Evolutionary conservation across 2,888 invertebrate genomes (phyloP).

Genomic region (Chorisops tibialis): DNA sequence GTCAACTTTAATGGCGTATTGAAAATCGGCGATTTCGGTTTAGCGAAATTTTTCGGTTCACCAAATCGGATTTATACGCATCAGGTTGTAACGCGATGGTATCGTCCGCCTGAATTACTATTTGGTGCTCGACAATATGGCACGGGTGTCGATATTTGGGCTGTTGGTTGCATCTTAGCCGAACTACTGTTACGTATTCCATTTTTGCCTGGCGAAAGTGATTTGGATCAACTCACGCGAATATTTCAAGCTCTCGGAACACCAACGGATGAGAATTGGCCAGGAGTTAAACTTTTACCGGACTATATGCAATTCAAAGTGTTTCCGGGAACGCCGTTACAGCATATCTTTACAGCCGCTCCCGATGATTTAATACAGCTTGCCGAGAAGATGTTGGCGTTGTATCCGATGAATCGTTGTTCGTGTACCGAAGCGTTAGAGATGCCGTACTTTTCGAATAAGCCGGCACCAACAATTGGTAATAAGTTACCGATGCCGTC

Average conservation of each 20-base stretch:
- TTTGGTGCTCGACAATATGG: conserved; percentile 95
- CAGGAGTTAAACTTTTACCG: conserved; percentile 73
- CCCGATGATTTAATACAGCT: conserved; percentile 85
- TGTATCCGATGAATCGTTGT: conserved; percentile 80
- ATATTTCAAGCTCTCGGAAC: conserved; percentile 96
- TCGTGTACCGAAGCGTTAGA: conserved; percentile 80
- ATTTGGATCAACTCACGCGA: conserved; percentile 91
- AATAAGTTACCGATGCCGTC: conserved; percentile 65
- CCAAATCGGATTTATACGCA: conserved; percentile 95
- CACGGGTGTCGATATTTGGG: conserved; percentile 98
- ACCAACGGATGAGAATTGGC: conserved; percentile 90
- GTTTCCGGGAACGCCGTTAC: conserved; percentile 77
- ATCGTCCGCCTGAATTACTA: conserved; percentile 87
- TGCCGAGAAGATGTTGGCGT: conserved; percentile 69
- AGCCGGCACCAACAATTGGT: conserved; percentile 83
- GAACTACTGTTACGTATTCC: conserved; percentile 89
- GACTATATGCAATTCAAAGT: conserved; percentile 92
- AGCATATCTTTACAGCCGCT: conserved; percentile 94
- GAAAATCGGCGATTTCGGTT: conserved; percentile 98
- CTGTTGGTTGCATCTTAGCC: conserved; percentile 95
- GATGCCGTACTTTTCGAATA: conserved; percentile 88
- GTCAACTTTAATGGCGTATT: conserved; percentile 88
- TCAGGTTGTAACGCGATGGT: conserved; percentile 96
- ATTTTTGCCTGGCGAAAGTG: conserved; percentile 94
- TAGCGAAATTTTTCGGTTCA: conserved; percentile 96